Conservation (phyloP, 2,797 vertebrate species). For the Masticophis lateralis region DNA sequence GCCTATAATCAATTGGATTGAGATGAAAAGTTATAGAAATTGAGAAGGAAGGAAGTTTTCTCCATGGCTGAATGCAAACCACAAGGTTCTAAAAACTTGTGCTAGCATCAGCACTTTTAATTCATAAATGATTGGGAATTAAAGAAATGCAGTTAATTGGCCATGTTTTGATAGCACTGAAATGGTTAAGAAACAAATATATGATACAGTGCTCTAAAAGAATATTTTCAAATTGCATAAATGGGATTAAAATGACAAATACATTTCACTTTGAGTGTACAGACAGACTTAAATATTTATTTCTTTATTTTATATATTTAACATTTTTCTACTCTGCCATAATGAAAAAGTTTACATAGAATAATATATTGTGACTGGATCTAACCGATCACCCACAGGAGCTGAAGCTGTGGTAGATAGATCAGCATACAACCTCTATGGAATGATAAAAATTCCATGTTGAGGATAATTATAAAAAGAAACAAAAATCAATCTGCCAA, state of each 20-base stretch:
- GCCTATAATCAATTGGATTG: not conserved
- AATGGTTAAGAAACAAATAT: not conserved
- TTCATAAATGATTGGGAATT: not conserved
- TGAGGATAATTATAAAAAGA: not conserved
- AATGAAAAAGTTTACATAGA: not conserved
- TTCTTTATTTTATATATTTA: not conserved
- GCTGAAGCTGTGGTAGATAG: not conserved
- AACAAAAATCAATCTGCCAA: not conserved
- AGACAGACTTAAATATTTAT: not conserved
- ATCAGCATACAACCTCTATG: not conserved
- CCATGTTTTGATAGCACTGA: not conserved
- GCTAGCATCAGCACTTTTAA: not conserved
- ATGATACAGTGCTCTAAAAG: not conserved
- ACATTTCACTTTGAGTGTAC: not conserved
- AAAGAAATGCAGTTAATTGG: not conserved
- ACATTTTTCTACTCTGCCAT: not conserved
- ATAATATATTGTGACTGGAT: not conserved
- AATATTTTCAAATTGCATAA: not conserved
- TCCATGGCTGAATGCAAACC: not conserved
- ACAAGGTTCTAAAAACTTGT: not conserved
- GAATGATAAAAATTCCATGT: not conserved
- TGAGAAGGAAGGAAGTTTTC: not conserved
- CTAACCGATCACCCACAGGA: not conserved
- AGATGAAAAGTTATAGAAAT: not conserved
- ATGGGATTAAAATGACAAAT: not conserved